Percentiles rank a stretch among this genome's conserved stretches.
phyloP scores from a whole-genome alignment of 2,113 vertebrate genomes.

The Micronycteris hirsuta region DNA sequence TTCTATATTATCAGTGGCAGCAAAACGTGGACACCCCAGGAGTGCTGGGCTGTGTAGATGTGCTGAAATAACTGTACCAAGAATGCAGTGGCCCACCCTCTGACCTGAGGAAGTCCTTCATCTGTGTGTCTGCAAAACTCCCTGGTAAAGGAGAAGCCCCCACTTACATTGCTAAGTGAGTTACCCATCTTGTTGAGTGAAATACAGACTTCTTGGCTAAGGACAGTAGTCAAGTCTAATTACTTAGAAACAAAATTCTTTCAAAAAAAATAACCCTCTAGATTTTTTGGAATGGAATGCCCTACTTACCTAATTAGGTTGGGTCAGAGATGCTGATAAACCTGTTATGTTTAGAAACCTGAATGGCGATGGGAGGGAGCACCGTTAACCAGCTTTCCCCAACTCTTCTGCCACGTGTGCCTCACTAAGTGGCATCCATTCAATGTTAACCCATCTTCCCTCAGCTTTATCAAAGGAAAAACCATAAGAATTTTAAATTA shows the following conservation, averaged over 20 bases:
- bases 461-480: not conserved
- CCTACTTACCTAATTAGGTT: not conserved
- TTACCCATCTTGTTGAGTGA: not conserved
- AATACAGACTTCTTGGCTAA: not conserved
- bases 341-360: not conserved
- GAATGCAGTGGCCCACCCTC: conserved; percentile 68
- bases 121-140: conserved; percentile 87
- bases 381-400: not conserved
- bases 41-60: conserved; percentile 88
- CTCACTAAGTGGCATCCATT: not conserved
- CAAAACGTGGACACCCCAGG: conserved; percentile 87
- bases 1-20: conserved; percentile 84
- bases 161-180: not conserved
- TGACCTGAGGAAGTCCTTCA: conserved; percentile 88
- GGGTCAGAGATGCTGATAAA: not conserved
- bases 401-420: not conserved
- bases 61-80: conserved; percentile 86
- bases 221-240: not conserved
- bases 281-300: not conserved
- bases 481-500: not conserved
- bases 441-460: not conserved
- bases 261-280: not conserved
- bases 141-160: conserved; percentile 77
- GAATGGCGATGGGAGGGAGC: not conserved
- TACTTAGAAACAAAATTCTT: not conserved